Evolutionary conservation across 2,888 invertebrate species (phyloP), one percentile per base, ranked within the genome.

Genomic region (Lysandra bellargus): DNA sequence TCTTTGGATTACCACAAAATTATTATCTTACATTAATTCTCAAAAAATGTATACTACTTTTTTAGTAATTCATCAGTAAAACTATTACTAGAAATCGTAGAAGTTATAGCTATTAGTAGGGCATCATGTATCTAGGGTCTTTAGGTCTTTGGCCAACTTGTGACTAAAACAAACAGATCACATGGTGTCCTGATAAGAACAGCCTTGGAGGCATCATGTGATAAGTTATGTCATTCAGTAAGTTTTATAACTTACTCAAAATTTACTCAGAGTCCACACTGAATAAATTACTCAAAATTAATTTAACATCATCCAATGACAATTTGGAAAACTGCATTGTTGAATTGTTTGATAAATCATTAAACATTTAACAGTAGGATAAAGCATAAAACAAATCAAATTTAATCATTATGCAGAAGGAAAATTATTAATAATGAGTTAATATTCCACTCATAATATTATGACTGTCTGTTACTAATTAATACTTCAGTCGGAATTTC

Each of bases 191-290:
- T 53, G 53, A 69, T 72, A 72, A 72, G 53, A 49, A 53, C 17
- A 73, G 7, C 74, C 53, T 17, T 76, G 76, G 14, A 69, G 40
- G 37, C 60, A 77, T 81, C 80, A 81, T 79, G 79, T 81, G 80
- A 78, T 40, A 78, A 69, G 53, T 78, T 53, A 72, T 49, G 78
- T 53, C 78, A 78, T 44, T 14, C 64, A 4, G 44, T 17, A 61
- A 44, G 49, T 64, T 64, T 12, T 78, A 49, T 64, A 44, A 23
- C 9, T 78, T 64, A 78, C 4, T 12, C 14, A 4, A 37, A 17
- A n/a, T 60, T 40, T 37, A n/a, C 37, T 60, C 17, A 1, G 40
- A 14, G 9, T 75, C 23, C 23, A 57, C 4, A 1, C 17, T 17
- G 57, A 57, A 17, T 57, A 57, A 17, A 14, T 17, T 57, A 57